phyloP scores from a whole-genome alignment of 92 coral and sea anemone genomes.

The Epizoanthus stellaris region DNA sequence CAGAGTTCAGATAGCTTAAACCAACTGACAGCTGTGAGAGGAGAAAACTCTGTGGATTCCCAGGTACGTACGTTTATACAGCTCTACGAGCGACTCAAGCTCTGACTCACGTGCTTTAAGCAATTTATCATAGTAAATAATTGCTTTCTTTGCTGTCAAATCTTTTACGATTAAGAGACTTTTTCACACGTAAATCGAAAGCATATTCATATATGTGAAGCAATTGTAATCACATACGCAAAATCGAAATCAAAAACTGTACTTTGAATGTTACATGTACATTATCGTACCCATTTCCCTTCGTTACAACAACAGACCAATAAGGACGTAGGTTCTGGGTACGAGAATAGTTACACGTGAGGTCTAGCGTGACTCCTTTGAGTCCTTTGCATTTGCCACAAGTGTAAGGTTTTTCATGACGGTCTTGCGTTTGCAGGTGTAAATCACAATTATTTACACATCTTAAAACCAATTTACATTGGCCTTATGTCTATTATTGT shows the following conservation, averaged over 20 bases:
- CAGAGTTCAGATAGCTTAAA: slow-evolving; percentile 56
- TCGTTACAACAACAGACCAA: neutral
- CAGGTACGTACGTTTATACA: neutral
- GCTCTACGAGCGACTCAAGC: no score
- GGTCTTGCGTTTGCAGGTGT: slow-evolving; percentile 20
- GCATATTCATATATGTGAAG: no score
- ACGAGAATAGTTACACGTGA: no score
- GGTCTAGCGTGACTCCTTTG: no score
- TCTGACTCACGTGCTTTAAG: no score
- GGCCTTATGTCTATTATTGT: no score
- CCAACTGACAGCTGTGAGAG: slow-evolving; percentile 60
- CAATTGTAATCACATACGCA: slow-evolving; percentile 35
- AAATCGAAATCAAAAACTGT: neutral
- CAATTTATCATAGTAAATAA: no score
- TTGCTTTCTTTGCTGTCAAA: no score
- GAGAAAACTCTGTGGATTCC: neutral
- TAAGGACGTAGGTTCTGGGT: neutral
- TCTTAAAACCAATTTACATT: neutral
- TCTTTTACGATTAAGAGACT: no score
- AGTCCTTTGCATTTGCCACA: no score
- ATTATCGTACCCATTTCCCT: neutral
- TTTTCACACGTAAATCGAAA: no score
- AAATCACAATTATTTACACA: neutral
- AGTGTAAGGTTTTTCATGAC: neutral
- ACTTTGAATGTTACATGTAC: neutral